These are phyloP conservation scores for Heterodera carotae DNA, from an alignment of 1,140 invertebrate genomes.

Conservation along the genomic window DNA sequence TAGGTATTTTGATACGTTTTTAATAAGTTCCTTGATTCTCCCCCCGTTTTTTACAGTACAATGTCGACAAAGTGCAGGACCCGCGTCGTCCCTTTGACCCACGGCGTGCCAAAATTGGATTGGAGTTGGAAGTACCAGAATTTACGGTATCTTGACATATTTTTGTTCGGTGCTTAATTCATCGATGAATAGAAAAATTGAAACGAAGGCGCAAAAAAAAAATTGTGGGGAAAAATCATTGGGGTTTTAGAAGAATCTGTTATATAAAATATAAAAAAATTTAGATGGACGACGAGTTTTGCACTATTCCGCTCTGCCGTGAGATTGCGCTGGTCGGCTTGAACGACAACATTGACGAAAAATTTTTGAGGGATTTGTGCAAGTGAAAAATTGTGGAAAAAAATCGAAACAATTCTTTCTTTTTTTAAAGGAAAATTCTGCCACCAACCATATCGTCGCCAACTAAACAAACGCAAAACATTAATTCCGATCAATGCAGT, in stretches of 20 bases:
- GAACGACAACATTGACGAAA: constrained; percentile 38
- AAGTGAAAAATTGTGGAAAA: not conserved
- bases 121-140: constrained; percentile 24
- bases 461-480: not conserved
- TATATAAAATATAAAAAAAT: no score
- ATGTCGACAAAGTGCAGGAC: constrained; percentile 9
- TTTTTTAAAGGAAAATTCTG: constrained; percentile 4
- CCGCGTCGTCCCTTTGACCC: constrained; percentile 29
- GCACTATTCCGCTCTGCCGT: constrained; percentile 23
- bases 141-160: constrained; percentile 11
- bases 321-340: constrained; percentile 30
- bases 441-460: not conserved
- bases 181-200: no score
- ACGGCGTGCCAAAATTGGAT: not conserved
- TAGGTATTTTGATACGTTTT: no score
- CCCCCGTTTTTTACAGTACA: constrained; percentile 29
- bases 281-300: constrained; percentile 36
- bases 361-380: constrained; percentile 32
- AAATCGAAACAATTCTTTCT: not conserved
- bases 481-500: no score
- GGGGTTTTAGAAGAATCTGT: no score
- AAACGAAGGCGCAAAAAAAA: no score
- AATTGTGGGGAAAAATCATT: not conserved
- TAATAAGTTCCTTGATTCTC: not conserved
- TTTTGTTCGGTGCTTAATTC: not conserved